Evolutionary conservation across 2,113 vertebrate genomes (phyloP).

Genomic region (Micronycteris hirsuta): DNA sequence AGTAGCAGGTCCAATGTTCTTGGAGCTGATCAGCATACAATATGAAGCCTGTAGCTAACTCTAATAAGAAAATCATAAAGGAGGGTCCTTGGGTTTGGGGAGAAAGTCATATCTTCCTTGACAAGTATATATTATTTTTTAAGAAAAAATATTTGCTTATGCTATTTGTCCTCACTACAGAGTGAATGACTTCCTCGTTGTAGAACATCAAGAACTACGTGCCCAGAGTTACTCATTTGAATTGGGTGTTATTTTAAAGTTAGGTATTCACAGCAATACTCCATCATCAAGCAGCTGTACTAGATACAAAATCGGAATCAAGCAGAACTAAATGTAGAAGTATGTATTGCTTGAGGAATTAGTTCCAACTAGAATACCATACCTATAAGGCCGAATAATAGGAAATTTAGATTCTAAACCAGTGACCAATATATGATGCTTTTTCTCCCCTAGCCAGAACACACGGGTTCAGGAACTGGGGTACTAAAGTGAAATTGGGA

Average conservation of each 20-base stretch:
- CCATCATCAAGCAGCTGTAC: neutral
- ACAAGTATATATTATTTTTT: neutral
- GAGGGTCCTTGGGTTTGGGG: neutral
- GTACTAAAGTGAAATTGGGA: neutral
- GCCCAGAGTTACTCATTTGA: neutral
- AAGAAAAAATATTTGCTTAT: neutral
- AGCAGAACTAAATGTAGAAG: neutral
- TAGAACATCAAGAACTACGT: neutral
- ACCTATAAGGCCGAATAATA: neutral
- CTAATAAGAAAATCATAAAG: neutral
- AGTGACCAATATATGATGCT: neutral
- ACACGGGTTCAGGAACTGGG: neutral
- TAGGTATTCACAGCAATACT: neutral
- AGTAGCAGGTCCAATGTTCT: too few species aligned
- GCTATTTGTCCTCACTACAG: neutral
- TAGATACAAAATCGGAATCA: neutral
- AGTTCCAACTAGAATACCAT: neutral
- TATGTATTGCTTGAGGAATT: neutral
- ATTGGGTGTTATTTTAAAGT: neutral
- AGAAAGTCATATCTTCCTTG: neutral
- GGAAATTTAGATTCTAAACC: neutral
- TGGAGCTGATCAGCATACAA: neutral
- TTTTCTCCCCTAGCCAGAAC: neutral
- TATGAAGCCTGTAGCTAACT: neutral
- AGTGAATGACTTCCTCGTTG: neutral